phyloP scores from a whole-genome alignment of 2,113 vertebrate genomes.

The Tachysurus vachellii region DNA sequence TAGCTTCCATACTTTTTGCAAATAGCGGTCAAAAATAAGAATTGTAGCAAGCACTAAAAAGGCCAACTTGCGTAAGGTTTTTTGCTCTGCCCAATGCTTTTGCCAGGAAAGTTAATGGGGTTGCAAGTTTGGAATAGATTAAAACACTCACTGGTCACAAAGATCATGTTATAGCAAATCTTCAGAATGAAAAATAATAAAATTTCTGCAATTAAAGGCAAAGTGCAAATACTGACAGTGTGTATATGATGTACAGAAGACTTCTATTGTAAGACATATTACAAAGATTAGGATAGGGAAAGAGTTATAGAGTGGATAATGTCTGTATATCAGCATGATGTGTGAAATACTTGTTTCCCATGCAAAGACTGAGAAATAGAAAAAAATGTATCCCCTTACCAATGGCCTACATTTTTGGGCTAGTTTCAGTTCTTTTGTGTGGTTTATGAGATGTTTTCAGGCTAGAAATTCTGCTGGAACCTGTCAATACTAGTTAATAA shows the following conservation, averaged over 20 bases:
- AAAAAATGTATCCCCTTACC: not conserved
- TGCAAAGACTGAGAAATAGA: not conserved
- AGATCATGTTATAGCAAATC: not conserved
- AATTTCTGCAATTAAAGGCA: not conserved
- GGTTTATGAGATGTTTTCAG: not conserved
- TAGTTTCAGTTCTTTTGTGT: slow-evolving; percentile 15
- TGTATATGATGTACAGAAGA: not conserved
- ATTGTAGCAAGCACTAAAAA: not conserved
- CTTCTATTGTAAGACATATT: not conserved
- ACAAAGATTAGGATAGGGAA: not conserved
- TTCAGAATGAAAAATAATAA: not conserved
- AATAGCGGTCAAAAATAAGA: not conserved
- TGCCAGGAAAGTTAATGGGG: not conserved
- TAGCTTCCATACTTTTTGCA: not conserved
- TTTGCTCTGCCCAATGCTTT: not conserved
- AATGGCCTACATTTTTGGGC: not conserved
- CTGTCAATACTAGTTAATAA: not conserved
- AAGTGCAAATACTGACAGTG: not conserved
- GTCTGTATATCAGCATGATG: not conserved
- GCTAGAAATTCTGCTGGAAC: not conserved
- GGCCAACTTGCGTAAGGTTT: not conserved
- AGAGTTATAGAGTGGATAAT: not conserved
- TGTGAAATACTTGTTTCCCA: not conserved
- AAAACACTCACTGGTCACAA: not conserved
- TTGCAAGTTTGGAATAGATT: not conserved